Evolutionary conservation across 2,888 invertebrate species (phyloP), one percentile per base, ranked within the genome.

Genomic region (Petrophora chlorosata): DNA sequence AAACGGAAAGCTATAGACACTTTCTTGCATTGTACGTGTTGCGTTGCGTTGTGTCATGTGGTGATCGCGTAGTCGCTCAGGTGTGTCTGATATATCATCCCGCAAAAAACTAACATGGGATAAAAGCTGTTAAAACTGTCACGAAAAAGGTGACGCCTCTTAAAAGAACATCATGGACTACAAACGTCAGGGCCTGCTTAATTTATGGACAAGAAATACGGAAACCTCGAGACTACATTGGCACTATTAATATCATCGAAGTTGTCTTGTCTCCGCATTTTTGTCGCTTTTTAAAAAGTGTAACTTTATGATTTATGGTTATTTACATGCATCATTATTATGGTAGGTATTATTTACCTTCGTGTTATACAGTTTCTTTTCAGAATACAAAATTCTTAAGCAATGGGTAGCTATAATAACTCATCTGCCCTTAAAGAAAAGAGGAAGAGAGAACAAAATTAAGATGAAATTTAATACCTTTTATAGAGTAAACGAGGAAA

Each of bases 151-250:
- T 35, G n/a, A 25, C 4, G 17, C 1, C 16, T 38, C 17, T n/a
- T 25, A 35, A 38, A 17, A 25, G 23, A 35, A 17, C 10, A 10
- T 23, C 26, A 26, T 38, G 26, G 58, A 68, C 73, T 52, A 77
- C 78, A 75, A 79, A 79, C 63, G 81, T 80, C 76, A 79, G 69
- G 73, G 65, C 60, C 53, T 50, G 63, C 75, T 76, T 76, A 76
- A 83, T 82, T 79, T 81, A 85, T 80, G 64, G 53, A 61, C 53
- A 72, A 70, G 65, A 58, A 56, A 76, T 76, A 76, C 73, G 74
- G 71, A 74, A 77, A 76, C 70, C 61, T 72, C 46, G 70, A 71
- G 70, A 70, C 65, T 61, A 63, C 63, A 59, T 68, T 61, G 53
- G 59, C 56, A 63, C 67, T 74, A 75, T 71, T 59, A 59, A 68